A percentile compares a stretch with the other conserved stretches of the same genome.
These are phyloP conservation scores for Lordiphosa collinella DNA, from an alignment of 1,140 invertebrate species.

Conservation along the genomic window DNA sequence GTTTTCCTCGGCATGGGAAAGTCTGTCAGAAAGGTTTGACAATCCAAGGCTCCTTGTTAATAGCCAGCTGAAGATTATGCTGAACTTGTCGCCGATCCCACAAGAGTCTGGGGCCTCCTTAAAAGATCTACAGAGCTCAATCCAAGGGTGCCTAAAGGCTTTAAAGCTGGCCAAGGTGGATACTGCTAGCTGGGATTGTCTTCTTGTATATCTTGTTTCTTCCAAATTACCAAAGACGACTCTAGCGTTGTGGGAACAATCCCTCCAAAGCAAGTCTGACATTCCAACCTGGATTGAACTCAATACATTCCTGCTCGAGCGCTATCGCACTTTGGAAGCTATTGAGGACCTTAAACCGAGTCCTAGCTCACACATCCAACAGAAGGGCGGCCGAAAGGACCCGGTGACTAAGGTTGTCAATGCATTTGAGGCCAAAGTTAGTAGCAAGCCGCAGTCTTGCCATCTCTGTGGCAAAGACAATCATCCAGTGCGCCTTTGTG, in stretches of 20 bases:
- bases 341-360: neutral
- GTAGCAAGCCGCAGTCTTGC: neutral
- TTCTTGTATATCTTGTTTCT: neutral
- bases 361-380: neutral
- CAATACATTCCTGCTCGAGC: neutral
- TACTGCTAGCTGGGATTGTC: neutral
- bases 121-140: neutral
- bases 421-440: neutral
- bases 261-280: neutral
- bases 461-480: neutral
- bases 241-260: constrained; percentile 1
- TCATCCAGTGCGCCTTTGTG: neutral
- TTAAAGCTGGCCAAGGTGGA: neutral
- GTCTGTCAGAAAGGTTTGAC: neutral
- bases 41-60: neutral
- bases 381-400: neutral
- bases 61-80: neutral
- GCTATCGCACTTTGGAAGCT: neutral
- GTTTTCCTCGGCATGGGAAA: neutral
- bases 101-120: neutral
- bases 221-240: neutral
- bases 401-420: neutral
- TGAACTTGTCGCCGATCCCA: neutral
- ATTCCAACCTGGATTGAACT: neutral
- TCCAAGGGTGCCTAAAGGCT: neutral